Evolutionary conservation across 2,797 vertebrate species (phyloP).

Genomic region (Cygnus olor): DNA sequence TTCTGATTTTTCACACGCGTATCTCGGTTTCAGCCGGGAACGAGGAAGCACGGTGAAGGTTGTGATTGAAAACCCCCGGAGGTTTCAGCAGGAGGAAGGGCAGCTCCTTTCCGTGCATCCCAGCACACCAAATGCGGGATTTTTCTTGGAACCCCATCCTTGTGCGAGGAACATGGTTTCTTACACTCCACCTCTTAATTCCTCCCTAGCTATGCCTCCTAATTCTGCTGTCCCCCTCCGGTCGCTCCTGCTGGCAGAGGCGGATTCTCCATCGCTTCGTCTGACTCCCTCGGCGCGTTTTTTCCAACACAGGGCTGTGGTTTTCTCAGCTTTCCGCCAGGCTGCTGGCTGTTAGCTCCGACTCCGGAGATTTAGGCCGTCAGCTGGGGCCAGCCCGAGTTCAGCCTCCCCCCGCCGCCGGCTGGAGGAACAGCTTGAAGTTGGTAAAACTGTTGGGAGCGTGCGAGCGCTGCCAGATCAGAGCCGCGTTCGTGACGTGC

Average conservation of each 20-base stretch:
- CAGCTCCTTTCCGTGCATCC: not conserved
- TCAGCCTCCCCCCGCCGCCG: not conserved
- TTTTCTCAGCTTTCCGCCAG: constrained; percentile 39
- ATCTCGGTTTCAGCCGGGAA: constrained; percentile 33
- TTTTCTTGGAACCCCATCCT: not conserved
- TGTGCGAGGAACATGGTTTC: not conserved
- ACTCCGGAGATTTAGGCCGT: not conserved
- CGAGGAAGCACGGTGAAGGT: not conserved
- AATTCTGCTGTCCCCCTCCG: not conserved
- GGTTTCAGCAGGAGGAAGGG: not conserved
- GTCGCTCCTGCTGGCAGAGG: not conserved
- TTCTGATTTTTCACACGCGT: constrained; percentile 14
- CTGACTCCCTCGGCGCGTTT: not conserved
- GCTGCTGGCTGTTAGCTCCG: constrained; percentile 47
- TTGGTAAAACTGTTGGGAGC: constrained; percentile 41
- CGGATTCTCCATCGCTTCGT: not conserved
- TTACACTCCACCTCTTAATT: not conserved
- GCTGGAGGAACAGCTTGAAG: constrained; percentile 54
- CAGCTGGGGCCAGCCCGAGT: constrained; percentile 50
- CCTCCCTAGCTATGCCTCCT: constrained; percentile 6
- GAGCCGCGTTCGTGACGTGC: not conserved
- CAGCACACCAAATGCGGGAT: accelerated
- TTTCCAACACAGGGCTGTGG: constrained; percentile 2
- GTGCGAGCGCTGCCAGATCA: not conserved
- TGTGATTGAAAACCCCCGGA: not conserved